Conservation (phyloP, 2,888 invertebrate genomes). For the Lumbricus terrestris region DNA sequence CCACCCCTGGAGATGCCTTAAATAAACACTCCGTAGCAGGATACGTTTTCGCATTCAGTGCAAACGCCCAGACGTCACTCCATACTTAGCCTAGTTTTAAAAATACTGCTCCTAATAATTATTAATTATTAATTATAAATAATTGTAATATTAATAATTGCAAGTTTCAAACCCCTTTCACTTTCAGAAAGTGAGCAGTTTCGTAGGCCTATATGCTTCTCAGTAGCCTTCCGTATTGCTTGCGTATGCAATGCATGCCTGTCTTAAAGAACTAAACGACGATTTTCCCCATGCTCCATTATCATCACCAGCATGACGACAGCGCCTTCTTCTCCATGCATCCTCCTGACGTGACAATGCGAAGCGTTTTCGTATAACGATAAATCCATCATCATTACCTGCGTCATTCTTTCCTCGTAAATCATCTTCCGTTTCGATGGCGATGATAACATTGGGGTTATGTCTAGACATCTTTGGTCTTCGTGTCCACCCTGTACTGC, state of each 20-base stretch:
- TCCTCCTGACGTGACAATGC: not conserved
- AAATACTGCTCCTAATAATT: too few relatives aligned
- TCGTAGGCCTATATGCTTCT: too few relatives aligned
- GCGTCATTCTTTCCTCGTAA: not conserved
- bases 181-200: too few relatives aligned
- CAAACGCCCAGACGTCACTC: too few relatives aligned
- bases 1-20: too few relatives aligned
- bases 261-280: not conserved
- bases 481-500: too few relatives aligned
- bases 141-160: too few relatives aligned
- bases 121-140: too few relatives aligned
- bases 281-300: not conserved
- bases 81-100: too few relatives aligned
- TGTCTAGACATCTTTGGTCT: not conserved
- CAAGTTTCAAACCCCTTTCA: too few relatives aligned
- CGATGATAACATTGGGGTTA: not conserved
- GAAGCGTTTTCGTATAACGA: not conserved
- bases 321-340: not conserved
- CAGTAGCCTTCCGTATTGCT: not conserved
- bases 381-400: conserved; percentile 6
- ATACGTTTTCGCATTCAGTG: too few relatives aligned
- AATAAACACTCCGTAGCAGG: too few relatives aligned
- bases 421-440: not conserved
- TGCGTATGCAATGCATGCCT: not conserved
- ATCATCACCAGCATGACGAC: not conserved